These are phyloP conservation scores for Mythimna impura DNA, from an alignment of 2,888 invertebrate species.

Conservation along the genomic window DNA sequence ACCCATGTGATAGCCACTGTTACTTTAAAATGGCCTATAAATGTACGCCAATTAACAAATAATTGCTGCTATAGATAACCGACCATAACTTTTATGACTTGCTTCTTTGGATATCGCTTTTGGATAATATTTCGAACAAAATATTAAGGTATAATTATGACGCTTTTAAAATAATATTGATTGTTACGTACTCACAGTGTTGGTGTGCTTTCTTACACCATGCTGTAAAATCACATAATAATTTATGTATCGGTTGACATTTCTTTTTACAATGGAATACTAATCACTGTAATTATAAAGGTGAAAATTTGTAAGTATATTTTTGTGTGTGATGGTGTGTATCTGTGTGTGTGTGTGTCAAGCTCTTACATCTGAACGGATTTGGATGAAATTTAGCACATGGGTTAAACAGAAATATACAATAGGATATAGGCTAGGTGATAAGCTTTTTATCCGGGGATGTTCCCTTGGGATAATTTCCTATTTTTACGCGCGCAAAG, in stretches of 20 bases:
- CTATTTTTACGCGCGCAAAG: too few species aligned
- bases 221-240: not conserved
- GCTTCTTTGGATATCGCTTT: constrained; percentile 49
- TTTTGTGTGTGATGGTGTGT: too few species aligned
- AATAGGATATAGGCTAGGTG: too few species aligned
- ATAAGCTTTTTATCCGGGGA: too few species aligned
- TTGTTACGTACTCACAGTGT: constrained; percentile 2
- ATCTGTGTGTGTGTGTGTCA: too few species aligned
- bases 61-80: constrained; percentile 73
- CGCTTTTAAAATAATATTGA: constrained; percentile 31
- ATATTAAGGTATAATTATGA: constrained; percentile 29
- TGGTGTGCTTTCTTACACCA: not conserved
- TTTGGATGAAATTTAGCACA: too few species aligned
- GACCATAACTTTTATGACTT: constrained; percentile 51
- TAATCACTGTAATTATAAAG: too few species aligned
- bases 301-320: too few species aligned
- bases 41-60: constrained; percentile 79
- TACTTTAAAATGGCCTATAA: constrained; percentile 77
- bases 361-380: too few species aligned
- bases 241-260: constrained; percentile 11
- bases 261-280: not conserved
- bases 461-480: too few species aligned
- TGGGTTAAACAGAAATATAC: too few species aligned
- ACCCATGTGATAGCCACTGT: constrained; percentile 16
- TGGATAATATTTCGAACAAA: constrained; percentile 15